Conservation (phyloP, 2,888 invertebrate species). For the Cantharis lateralis region DNA sequence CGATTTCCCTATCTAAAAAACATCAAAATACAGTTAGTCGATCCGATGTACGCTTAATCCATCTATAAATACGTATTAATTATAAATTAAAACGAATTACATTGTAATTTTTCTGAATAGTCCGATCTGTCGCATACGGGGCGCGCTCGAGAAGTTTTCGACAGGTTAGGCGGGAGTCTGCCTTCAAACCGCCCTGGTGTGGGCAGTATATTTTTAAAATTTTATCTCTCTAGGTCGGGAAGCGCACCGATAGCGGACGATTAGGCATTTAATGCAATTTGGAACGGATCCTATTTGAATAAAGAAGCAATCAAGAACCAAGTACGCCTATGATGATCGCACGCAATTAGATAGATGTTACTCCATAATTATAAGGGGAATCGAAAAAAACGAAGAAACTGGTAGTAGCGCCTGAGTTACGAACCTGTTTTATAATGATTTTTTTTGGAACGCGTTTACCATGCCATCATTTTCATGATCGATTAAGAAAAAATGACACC, state of each 20-base stretch:
- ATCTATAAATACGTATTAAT: not conserved
- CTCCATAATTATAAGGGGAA: not conserved
- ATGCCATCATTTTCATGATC: not conserved
- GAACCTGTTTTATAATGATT: not conserved
- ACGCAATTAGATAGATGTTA: constrained; percentile 1
- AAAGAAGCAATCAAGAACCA: not conserved
- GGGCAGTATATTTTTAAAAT: too few species aligned
- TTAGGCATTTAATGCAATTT: not conserved
- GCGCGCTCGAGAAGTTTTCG: not conserved
- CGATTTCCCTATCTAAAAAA: constrained; percentile 31
- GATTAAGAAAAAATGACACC: constrained; percentile 2
- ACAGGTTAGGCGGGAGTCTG: too few species aligned
- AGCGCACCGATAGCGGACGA: not conserved
- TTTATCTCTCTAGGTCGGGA: not conserved
- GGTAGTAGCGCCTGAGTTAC: not conserved
- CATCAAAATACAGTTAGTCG: constrained; percentile 41
- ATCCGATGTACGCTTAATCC: constrained; percentile 19
- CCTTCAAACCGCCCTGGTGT: too few species aligned
- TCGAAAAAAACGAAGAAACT: not conserved
- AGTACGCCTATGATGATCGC: not conserved
- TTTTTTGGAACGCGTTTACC: not conserved
- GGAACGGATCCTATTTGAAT: not conserved
- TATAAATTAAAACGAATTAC: not conserved
- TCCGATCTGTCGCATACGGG: not conserved
- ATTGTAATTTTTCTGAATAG: not conserved